Conservation (phyloP, 2,888 invertebrate species). For the Calliphora vomitoria region DNA sequence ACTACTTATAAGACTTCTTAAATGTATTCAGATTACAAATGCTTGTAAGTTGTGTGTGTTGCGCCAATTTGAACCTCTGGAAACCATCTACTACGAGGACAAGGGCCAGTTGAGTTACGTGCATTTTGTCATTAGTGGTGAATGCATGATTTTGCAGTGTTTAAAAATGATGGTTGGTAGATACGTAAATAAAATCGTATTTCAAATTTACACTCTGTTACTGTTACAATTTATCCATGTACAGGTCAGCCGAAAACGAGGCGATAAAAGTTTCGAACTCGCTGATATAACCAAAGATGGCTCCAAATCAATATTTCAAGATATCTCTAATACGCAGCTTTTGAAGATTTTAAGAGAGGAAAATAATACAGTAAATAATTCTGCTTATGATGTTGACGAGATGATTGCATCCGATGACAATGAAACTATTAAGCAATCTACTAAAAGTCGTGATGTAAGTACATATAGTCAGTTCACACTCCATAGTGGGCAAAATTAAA, state of each 20-base stretch:
- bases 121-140: conserved; percentile 83
- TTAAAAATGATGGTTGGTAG: conserved; percentile 79
- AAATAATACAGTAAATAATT: conserved; percentile 6
- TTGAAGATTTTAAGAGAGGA: conserved; percentile 72
- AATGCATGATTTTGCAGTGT: conserved; percentile 83
- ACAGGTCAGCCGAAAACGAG: conserved; percentile 72
- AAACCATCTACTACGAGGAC: conserved; percentile 81
- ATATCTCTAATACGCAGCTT: conserved; percentile 71
- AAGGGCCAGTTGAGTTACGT: conserved; percentile 80
- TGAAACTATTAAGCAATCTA: neutral
- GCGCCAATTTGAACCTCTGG: conserved; percentile 81
- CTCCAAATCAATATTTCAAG: conserved; percentile 68
- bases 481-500: no score
- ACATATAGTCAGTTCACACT: neutral
- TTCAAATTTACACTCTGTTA: neutral
- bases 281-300: conserved; percentile 73
- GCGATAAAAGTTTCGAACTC: conserved; percentile 73
- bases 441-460: conserved; percentile 35
- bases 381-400: conserved; percentile 50
- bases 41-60: conserved; percentile 79
- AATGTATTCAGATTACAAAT: conserved; percentile 74
- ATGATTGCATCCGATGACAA: conserved; percentile 49
- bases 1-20: no score
- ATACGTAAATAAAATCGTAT: neutral
- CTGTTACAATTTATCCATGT: neutral